Conservation (phyloP, 2,113 vertebrate species). For the Macrotus californicus region DNA sequence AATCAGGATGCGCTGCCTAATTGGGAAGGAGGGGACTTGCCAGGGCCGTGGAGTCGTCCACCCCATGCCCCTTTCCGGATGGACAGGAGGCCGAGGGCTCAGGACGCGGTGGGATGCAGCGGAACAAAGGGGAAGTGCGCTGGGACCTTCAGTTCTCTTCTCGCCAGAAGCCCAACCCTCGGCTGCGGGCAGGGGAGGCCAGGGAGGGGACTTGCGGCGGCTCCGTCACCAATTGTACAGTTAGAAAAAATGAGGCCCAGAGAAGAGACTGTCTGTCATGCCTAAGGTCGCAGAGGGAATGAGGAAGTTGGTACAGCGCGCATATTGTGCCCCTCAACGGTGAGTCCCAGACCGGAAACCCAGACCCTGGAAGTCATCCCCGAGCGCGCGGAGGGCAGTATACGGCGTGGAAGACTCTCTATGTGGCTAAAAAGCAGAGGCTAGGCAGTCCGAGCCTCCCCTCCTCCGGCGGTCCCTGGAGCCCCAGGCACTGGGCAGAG, state of each 20-base stretch:
- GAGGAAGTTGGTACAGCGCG: not conserved
- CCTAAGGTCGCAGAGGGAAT: not conserved
- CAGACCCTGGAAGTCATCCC: not conserved
- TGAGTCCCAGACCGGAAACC: not conserved
- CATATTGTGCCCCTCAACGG: not conserved
- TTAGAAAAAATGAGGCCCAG: not conserved
- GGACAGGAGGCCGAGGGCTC: not conserved
- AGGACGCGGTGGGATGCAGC: accelerated
- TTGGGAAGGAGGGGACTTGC: slow-evolving; percentile 60
- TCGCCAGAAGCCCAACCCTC: not conserved
- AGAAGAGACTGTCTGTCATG: not conserved
- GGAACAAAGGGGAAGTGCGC: not conserved
- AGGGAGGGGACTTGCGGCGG: not conserved
- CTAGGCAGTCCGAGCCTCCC: not conserved
- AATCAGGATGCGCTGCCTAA: slow-evolving; percentile 78
- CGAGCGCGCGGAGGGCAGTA: not conserved
- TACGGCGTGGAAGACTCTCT: not conserved
- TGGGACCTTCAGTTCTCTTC: not conserved
- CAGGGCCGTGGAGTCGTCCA: not conserved
- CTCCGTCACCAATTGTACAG: not conserved
- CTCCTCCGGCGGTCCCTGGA: not conserved
- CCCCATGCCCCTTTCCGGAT: not conserved
- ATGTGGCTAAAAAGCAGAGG: not conserved
- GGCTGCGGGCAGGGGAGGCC: not conserved
- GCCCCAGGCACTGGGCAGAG: too few species aligned